Evolutionary conservation across 2,797 vertebrate genomes (phyloP), one percentile per base, ranked within the genome.

Genomic region (Sylvia borin): DNA sequence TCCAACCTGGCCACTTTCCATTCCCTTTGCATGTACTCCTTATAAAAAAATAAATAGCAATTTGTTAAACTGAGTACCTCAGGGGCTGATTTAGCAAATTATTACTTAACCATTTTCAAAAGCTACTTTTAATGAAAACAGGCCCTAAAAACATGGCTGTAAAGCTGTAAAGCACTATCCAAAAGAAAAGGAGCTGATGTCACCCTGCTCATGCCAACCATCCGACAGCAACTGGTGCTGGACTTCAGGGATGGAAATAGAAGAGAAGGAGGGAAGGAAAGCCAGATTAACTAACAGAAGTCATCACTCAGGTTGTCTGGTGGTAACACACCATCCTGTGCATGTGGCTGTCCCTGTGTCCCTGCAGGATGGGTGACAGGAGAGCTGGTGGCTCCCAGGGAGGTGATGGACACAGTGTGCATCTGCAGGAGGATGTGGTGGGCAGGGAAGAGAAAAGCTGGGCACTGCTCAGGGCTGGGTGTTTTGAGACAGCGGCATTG

Each of bases 61-160:
- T 87, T 93, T 94, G 78, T 85, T 91, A 91, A 96, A 94, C 57
- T 88, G 88, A 93, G 76, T 36, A 91, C 75, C 77, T 95, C 79
- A 67, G 50, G 62, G 55, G 43, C 64, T 42, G 36, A 87, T 83
- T 92, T 95, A 96, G 70, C 80, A 95, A 96, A 96, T 88, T 88
- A 85, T 81, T 96, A 87, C 83, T 95, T 96, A 88, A 43, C 40
- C 75, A 9, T 84, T 96, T 96, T 93, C 90, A 92, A 96, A 95
- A 87, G 61, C 22, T 90, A 48, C 82, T 86, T 77, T 85, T 89
- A 96, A 75, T 54, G 80, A 82, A 95, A 97, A 88, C 55, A 34
- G 67, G 43, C 58, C 78, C 79, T 42, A 42, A 55, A 43, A 68
- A 85, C 26, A 82, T 36, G 93, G 64, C 25, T 13, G 21, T 66